These are phyloP conservation scores for Microcaecilia unicolor DNA, from an alignment of 2,797 vertebrate genomes.

Conservation along the genomic window DNA sequence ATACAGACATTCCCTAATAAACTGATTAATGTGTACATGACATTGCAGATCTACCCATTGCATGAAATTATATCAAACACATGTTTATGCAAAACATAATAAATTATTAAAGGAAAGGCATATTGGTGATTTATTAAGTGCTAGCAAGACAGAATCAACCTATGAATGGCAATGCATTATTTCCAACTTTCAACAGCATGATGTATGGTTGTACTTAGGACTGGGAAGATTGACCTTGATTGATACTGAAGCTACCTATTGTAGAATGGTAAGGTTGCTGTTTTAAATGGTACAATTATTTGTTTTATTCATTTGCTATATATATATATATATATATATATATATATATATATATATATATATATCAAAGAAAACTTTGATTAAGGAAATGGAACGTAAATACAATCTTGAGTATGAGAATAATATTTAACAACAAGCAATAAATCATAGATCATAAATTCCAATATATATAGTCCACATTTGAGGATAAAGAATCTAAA, in stretches of 20 bases:
- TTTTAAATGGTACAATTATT: constrained; percentile 13
- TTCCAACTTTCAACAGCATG: not conserved
- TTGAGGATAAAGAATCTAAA: too few relatives aligned
- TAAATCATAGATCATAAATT: too few relatives aligned
- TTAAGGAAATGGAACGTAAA: too few relatives aligned
- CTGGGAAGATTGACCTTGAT: not conserved
- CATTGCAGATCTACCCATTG: constrained; percentile 1
- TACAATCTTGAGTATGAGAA: too few relatives aligned
- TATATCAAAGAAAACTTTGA: too few relatives aligned
- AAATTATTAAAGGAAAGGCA: constrained; percentile 11
- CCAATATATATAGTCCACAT: too few relatives aligned
- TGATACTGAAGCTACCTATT: constrained; percentile 6
- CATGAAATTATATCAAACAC: constrained; percentile 15
- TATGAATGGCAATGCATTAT: constrained; percentile 4
- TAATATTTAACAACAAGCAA: too few relatives aligned
- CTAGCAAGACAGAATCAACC: constrained; percentile 3
- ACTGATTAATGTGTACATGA: constrained; percentile 14
- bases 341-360: too few relatives aligned
- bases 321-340: too few relatives aligned
- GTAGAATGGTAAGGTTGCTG: constrained; percentile 3
- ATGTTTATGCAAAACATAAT: constrained; percentile 12
- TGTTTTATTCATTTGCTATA: too few relatives aligned
- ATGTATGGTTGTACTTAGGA: not conserved
- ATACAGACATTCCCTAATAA: constrained; percentile 11
- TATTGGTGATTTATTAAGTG: constrained; percentile 10